Percentiles rank a stretch among this genome's conserved stretches.
phyloP scores from a whole-genome alignment of 2,113 vertebrate species.

The Seriola quinqueradiata region DNA sequence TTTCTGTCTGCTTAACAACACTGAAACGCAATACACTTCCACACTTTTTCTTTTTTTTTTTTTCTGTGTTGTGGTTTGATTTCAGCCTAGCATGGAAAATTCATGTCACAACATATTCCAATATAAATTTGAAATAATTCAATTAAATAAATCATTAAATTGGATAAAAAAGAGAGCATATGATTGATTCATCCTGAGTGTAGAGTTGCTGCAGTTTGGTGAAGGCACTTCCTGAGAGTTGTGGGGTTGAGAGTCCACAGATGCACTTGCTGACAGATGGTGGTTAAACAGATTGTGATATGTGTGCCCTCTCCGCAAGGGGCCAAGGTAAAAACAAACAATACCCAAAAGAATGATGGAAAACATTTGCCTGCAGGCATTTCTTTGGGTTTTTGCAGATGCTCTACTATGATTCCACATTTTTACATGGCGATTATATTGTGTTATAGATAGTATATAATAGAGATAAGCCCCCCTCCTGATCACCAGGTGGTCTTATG shows the following conservation, averaged over 20 bases:
- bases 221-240: conserved; percentile 34
- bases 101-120: background rate
- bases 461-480: conserved; percentile 2
- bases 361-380: conserved; percentile 45
- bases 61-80: background rate
- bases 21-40: background rate
- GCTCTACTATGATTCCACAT: conserved; percentile 25
- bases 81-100: background rate
- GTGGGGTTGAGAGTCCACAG: conserved; percentile 41
- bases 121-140: background rate
- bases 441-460: conserved; percentile 28
- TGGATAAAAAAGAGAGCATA: background rate
- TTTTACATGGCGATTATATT: conserved; percentile 5
- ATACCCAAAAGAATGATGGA: conserved; percentile 30
- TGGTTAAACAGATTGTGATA: conserved; percentile 60
- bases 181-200: background rate
- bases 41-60: background rate
- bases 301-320: conserved; percentile 33
- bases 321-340: conserved; percentile 66
- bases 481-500: background rate
- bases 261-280: conserved; percentile 62
- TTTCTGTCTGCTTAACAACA: background rate
- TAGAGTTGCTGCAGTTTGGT: background rate
- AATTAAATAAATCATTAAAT: background rate
- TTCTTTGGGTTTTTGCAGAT: conserved; percentile 52